Evolutionary conservation across 2,888 invertebrate genomes (phyloP).

Genomic region (Chaetogeoica ovagalla): DNA sequence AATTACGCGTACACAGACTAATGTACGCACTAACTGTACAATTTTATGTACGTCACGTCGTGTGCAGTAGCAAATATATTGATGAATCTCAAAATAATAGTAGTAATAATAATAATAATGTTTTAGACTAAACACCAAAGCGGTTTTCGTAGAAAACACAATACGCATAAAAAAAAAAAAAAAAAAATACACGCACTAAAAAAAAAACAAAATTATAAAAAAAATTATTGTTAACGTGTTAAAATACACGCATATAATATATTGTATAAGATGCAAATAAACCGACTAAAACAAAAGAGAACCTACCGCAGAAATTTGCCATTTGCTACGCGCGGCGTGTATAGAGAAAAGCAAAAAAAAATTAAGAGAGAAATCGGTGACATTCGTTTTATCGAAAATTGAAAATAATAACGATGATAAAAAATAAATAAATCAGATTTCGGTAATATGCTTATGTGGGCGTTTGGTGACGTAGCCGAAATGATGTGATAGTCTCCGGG

Average conservation of each 20-base stretch:
- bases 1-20: too few species aligned
- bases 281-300: neutral
- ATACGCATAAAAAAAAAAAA: neutral
- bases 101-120: neutral
- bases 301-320: slow-evolving; percentile 34
- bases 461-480: too few species aligned
- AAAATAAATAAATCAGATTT: neutral
- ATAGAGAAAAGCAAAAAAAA: too few species aligned
- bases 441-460: neutral
- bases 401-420: too few species aligned
- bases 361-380: too few species aligned
- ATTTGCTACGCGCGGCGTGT: neutral
- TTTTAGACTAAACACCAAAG: slow-evolving; percentile 40
- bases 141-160: slow-evolving; percentile 33
- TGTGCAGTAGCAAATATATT: slow-evolving; percentile 13
- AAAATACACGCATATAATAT: slow-evolving; percentile 1
- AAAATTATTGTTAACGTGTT: slow-evolving; percentile 43
- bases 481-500: slow-evolving; percentile 3
- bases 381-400: too few species aligned
- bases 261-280: neutral
- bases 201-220: neutral
- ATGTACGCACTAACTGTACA: too few species aligned
- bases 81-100: slow-evolving; percentile 25
- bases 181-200: too few species aligned
- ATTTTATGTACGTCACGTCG: neutral